Conservation (phyloP, 2,888 invertebrate species). For the Thysanoteuthis rhombus region DNA sequence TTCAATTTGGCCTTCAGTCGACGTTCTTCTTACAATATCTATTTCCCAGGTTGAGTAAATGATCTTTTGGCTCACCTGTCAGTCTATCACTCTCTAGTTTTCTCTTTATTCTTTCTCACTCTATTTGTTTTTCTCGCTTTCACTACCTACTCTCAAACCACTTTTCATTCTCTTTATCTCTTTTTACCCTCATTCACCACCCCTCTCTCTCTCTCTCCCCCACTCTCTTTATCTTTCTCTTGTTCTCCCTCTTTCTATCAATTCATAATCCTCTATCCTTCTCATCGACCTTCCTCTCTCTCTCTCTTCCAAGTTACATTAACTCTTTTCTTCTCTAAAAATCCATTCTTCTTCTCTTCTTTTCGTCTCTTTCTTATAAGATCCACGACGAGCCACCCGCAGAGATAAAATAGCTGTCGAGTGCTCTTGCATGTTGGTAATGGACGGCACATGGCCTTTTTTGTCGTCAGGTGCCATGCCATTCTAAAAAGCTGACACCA, state of each 20-base stretch:
- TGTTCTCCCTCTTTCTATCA: no score
- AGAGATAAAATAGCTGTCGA: not conserved
- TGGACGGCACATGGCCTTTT: not conserved
- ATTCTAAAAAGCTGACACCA: not conserved
- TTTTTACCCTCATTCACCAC: no score
- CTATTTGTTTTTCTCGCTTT: not conserved
- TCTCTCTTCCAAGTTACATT: not conserved
- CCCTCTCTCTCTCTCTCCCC: not conserved
- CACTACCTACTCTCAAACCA: not conserved
- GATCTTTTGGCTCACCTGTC: no score
- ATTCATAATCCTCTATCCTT: not conserved
- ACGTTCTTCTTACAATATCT: no score
- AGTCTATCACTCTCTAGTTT: no score
- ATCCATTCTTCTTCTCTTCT: not conserved
- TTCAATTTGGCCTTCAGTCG: no score
- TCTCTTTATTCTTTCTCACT: not conserved
- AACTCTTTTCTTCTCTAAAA: not conserved
- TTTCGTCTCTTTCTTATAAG: not conserved
- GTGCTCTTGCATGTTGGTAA: not conserved
- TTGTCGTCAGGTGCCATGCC: not conserved
- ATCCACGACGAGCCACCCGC: not conserved
- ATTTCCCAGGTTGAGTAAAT: no score
- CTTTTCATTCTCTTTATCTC: not conserved
- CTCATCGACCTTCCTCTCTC: not conserved
- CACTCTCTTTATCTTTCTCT: no score